A percentile compares a stretch with the other conserved stretches of the same genome.
Conservation (phyloP, 2,113 vertebrate genomes). For the Oryzias woworae region DNA sequence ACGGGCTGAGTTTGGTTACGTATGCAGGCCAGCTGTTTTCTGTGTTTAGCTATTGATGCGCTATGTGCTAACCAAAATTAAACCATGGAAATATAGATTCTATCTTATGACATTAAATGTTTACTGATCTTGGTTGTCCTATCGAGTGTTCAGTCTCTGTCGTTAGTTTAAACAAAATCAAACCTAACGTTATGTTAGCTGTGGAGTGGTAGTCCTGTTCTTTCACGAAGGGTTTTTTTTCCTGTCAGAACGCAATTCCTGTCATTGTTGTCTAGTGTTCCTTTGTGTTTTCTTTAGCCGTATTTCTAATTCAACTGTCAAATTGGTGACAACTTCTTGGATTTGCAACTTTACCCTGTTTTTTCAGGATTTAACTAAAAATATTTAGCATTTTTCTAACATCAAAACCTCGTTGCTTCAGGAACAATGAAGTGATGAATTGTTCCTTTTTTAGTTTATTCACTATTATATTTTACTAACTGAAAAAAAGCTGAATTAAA, state of each 20-base stretch:
- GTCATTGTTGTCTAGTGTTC: constrained; percentile 33
- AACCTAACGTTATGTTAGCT: constrained; percentile 7
- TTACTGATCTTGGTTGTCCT: not conserved
- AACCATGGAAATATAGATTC: too few relatives aligned
- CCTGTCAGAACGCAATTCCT: constrained; percentile 24
- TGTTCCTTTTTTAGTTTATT: too few relatives aligned
- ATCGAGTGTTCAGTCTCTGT: not conserved
- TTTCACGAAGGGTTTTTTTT: not conserved
- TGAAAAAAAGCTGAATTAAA: too few relatives aligned
- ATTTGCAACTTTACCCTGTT: not conserved
- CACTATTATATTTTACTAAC: too few relatives aligned
- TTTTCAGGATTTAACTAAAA: not conserved
- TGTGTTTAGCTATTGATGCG: constrained; percentile 48
- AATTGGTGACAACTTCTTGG: not conserved
- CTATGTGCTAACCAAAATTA: constrained; percentile 4
- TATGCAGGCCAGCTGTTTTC: constrained; percentile 71
- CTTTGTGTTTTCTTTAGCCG: constrained; percentile 8
- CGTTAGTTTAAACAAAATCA: not conserved
- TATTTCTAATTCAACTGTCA: not conserved
- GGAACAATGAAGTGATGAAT: too few relatives aligned
- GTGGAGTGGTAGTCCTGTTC: constrained; percentile 14
- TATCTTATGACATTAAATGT: not conserved
- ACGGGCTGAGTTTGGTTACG: constrained; percentile 53
- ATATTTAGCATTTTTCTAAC: too few relatives aligned
- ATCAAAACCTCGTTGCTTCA: too few relatives aligned